Evolutionary conservation across 2,113 vertebrate species (phyloP).

Genomic region (Anthoscopus minutus): DNA sequence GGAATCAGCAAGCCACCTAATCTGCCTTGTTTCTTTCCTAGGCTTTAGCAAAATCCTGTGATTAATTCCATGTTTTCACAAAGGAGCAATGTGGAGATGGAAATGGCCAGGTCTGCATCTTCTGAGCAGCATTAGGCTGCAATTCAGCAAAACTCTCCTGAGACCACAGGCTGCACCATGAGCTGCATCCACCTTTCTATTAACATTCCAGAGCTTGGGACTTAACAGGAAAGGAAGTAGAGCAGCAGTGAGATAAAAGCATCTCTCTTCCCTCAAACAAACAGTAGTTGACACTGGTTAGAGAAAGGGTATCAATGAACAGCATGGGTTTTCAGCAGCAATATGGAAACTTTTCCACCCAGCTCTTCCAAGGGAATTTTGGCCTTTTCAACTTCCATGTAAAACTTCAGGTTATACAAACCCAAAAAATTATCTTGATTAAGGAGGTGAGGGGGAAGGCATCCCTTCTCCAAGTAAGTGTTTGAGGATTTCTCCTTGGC

Average conservation of each 20-base stretch:
- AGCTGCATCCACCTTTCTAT: not conserved
- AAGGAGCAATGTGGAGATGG: not conserved
- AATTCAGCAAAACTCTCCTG: not conserved
- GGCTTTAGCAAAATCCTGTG: constrained; percentile 4
- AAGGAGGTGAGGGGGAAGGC: constrained; percentile 41
- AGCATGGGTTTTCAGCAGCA: constrained; percentile 19
- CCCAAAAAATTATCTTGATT: constrained; percentile 62
- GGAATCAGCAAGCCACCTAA: not conserved
- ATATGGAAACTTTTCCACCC: not conserved
- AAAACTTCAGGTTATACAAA: constrained; percentile 65
- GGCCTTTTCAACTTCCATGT: constrained; percentile 56
- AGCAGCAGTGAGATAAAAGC: not conserved
- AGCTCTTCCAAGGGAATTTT: constrained; percentile 34
- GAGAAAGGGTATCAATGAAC: not conserved
- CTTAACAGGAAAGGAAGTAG: not conserved
- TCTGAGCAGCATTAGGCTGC: not conserved
- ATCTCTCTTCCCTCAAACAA: not conserved
- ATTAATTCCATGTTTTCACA: not conserved
- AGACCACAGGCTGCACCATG: not conserved
- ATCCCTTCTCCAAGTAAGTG: constrained; percentile 61
- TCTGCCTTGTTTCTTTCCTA: not conserved
- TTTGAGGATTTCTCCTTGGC: constrained; percentile 70
- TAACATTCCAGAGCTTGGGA: not conserved
- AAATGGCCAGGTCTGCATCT: not conserved
- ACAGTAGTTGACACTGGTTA: not conserved